These are phyloP conservation scores for Chaetodon trifasciatus DNA, from an alignment of 2,797 vertebrate species.

Conservation along the genomic window DNA sequence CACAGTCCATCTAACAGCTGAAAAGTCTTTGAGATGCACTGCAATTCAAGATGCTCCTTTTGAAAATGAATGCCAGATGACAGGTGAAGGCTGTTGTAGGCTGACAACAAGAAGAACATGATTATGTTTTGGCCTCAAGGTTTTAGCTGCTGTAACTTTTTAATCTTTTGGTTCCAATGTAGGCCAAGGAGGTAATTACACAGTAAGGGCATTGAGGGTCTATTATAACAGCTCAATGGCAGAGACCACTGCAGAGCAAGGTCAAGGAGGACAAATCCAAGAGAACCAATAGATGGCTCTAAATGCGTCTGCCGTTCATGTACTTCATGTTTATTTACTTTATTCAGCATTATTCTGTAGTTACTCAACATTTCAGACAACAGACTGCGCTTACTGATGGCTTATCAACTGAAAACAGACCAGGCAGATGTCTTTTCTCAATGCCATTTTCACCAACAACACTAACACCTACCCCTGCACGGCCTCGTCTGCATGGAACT, in stretches of 20 bases:
- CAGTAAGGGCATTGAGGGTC: background rate
- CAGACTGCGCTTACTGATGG: background rate
- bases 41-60: background rate
- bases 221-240: background rate
- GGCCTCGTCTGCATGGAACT: background rate
- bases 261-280: background rate
- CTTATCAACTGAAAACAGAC: background rate
- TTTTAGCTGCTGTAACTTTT: background rate
- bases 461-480: background rate
- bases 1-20: background rate
- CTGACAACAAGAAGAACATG: background rate
- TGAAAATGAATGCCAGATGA: background rate
- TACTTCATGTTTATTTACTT: background rate
- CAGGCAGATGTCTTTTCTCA: background rate
- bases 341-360: background rate
- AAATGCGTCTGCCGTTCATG: background rate
- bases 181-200: background rate
- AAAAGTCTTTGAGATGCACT: background rate
- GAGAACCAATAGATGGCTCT: background rate
- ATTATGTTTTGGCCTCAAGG: background rate
- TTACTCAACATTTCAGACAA: background rate
- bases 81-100: background rate
- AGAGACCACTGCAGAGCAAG: background rate
- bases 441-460: background rate
- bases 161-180: slow-evolving; percentile 14